Evolutionary conservation across 1,140 invertebrate species (phyloP), one percentile per base, ranked within the genome.

Genomic region (Diachasma alloeum): DNA sequence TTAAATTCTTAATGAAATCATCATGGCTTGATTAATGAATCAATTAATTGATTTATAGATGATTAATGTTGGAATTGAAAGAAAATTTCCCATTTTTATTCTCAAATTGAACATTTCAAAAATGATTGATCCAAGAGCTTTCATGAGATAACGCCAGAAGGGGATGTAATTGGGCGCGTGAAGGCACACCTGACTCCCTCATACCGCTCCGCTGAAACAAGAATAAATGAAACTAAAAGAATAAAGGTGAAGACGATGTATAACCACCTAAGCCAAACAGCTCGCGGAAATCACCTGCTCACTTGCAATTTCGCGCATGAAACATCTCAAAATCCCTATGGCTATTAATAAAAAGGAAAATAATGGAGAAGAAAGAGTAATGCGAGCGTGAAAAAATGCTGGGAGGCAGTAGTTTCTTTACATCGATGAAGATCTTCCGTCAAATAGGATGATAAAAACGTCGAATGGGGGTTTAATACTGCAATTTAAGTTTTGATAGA

Each of bases 221-320:
- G 42, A 72, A 72, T 72, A 56, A 72, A 31, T 59, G 46, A 72
- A 72, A 37, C 22, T 31, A 39, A 59, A 72, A 63, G 53, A 63
- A 63, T 53, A 39, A 56, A 72, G 26, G 22, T 56, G 53, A 59
- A 36, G 71, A 72, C 9, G 19, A 36, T 72, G 42, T 31, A 63
- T 63, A 63, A 59, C 71, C 46, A 74, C 36, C 36, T 68, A 66
- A 59, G 48, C 72, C 73, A 75, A 78, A 78, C 68, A 78, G 68
- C 77, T 78, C 67, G 72, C 67, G 69, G 72, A 75, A 71, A 78
- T 78, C 77, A 78, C 72, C 77, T 78, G 77, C 77, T 74, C 69
- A 36, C 59, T 42, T 66, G 24, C 71, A 66, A 74, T 74, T 74
- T 44, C 24, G 39, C n/a, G 24, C 37, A 37, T 74, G 24, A 39